Conservation (phyloP, 2,797 vertebrate genomes). For the Centroberyx gerrardi region DNA sequence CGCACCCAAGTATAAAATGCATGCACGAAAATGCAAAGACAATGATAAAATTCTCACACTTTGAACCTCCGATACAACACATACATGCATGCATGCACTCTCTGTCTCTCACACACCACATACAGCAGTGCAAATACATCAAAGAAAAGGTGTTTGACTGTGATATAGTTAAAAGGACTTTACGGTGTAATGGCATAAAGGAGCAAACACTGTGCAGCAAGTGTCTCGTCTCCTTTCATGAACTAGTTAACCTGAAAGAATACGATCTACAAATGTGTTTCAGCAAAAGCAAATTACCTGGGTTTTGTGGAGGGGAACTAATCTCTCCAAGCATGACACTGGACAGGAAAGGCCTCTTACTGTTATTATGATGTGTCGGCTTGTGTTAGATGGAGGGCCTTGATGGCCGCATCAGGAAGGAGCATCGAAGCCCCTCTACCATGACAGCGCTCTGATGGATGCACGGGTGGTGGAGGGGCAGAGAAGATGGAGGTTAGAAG, state of each 20-base stretch:
- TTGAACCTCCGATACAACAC: background rate
- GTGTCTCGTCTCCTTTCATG: constrained; percentile 78
- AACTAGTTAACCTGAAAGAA: constrained; percentile 85
- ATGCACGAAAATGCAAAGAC: background rate
- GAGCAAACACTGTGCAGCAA: constrained; percentile 74
- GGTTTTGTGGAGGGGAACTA: constrained; percentile 90
- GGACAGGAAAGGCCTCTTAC: constrained; percentile 90
- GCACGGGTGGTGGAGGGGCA: constrained; percentile 76
- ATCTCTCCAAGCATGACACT: constrained; percentile 90
- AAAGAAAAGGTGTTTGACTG: constrained; percentile 46
- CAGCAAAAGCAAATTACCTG: constrained; percentile 88
- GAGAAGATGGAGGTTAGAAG: constrained; percentile 79
- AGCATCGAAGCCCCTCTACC: constrained; percentile 80
- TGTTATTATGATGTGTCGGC: constrained; percentile 91
- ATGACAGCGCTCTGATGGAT: constrained; percentile 85
- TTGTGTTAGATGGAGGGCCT: constrained; percentile 87
- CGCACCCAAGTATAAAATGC: background rate
- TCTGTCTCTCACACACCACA: background rate
- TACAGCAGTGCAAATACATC: background rate
- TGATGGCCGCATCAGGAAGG: constrained; percentile 85
- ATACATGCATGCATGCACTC: background rate
- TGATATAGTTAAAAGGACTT: constrained; percentile 47
- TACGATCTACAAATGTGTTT: constrained; percentile 87
- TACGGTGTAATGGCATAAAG: constrained; percentile 67
- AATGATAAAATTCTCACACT: background rate